These are phyloP conservation scores for Iselma pallidipennis DNA, from an alignment of 2,888 invertebrate species.

Conservation along the genomic window DNA sequence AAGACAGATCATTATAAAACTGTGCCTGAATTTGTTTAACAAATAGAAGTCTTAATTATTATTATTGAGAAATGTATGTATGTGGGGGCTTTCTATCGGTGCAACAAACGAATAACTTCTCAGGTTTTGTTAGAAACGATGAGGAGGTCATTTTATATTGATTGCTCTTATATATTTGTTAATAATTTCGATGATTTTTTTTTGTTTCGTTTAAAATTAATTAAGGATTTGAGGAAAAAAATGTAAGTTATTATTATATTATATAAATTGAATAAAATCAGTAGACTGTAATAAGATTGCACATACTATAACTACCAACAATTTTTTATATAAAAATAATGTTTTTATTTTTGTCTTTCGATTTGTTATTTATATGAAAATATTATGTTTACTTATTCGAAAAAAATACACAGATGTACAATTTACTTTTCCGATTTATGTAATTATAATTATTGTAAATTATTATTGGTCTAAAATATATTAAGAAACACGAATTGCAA, in stretches of 20 bases:
- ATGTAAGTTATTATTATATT: too few species aligned
- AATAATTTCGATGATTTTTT: conserved; percentile 12
- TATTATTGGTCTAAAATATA: conserved; percentile 23
- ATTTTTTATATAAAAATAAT: too few species aligned
- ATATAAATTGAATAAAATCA: too few species aligned
- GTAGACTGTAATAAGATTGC: too few species aligned
- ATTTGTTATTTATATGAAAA: background rate
- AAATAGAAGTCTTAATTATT: conserved; percentile 11
- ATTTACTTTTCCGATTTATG: conserved; percentile 17
- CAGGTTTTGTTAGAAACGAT: conserved; percentile 9
- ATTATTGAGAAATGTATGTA: background rate
- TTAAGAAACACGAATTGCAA: too few species aligned
- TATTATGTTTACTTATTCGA: conserved; percentile 1
- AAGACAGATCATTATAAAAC: conserved; percentile 23
- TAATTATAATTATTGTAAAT: conserved; percentile 26
- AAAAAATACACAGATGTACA: background rate
- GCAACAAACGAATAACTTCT: conserved; percentile 5
- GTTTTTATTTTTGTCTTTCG: too few species aligned
- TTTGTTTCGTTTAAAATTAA: conserved; percentile 16
- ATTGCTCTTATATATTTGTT: conserved; percentile 17
- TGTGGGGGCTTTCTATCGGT: too few species aligned
- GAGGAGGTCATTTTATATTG: conserved; percentile 12
- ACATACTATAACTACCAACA: too few species aligned
- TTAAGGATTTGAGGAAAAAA: too few species aligned
- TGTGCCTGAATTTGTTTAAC: conserved; percentile 11